These are phyloP conservation scores for Pica pica DNA, from an alignment of 2,113 vertebrate species.

Conservation along the genomic window DNA sequence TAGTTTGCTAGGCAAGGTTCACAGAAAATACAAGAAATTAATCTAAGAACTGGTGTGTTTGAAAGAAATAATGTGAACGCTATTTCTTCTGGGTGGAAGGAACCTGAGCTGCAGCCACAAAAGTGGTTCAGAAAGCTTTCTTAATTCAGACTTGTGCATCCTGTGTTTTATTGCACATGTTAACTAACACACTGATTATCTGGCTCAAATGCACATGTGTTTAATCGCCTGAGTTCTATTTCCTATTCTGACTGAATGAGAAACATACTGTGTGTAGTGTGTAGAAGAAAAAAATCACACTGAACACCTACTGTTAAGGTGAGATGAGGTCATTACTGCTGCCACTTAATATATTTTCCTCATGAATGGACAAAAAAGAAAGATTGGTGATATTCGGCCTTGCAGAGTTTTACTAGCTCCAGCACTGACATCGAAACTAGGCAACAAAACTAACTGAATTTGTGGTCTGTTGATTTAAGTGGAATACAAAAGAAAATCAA, in stretches of 20 bases:
- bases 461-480: neutral
- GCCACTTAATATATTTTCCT: neutral
- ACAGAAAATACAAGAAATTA: neutral
- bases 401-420: neutral
- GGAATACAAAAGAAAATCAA: neutral
- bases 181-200: neutral
- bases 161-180: neutral
- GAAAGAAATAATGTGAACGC: neutral
- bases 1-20: neutral
- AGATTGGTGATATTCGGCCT: neutral
- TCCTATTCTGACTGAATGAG: neutral
- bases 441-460: neutral
- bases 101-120: neutral
- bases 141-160: neutral
- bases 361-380: neutral
- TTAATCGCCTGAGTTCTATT: neutral
- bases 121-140: neutral
- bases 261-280: neutral
- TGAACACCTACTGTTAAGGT: neutral
- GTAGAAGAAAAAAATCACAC: neutral
- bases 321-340: neutral
- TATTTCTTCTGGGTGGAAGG: neutral
- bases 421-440: neutral
- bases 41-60: neutral
- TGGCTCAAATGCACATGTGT: fast-evolving